Evolutionary conservation across 2,113 vertebrate genomes (phyloP), one percentile per base, ranked within the genome.

Genomic region (Cololabis saira): DNA sequence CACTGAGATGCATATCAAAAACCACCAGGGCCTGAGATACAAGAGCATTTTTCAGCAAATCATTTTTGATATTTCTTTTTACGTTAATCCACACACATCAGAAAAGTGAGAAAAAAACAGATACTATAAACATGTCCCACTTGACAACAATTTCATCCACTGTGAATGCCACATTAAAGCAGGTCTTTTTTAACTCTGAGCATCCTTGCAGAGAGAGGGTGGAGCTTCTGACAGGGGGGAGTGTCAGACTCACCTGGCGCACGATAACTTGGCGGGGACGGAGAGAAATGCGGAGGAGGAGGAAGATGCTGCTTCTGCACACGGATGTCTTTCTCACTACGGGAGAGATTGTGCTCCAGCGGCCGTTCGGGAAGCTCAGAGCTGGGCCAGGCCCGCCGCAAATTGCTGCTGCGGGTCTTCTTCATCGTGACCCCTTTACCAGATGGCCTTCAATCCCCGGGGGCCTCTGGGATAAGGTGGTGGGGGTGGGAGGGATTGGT

Each of bases 301-400:
- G 97, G 94, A 83, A 97, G 97, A 90, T 97, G 97, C 91, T 96
- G 97, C 91, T 98, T 97, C 93, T 97, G 96, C 91, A 95, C 93
- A 80, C 95, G 95, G 93, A 97, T 95, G 95, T 99, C 97, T 94
- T 98, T 98, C 89, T 98, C 97, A 82, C 96, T 96, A 88, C 96
- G 96, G 92, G 97, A 96, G 91, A 95, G 93, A 89, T 94, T 93
- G 90, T 95, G 96, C 84, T 99, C 97, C 47, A 95, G 95, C 93
- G 95, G 95, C 91, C 96, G 95, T 87, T 98, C 97, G 9, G 94
- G 91, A 72, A 96, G 95, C 91, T 99, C 97, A 56, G 96, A 95
- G 93, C 95, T 95, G 88, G 97, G 96, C 96, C 97, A 98, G 87
- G 96, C 96, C 91, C 96, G 95, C 91, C 96, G 94, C 92, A 96